Conservation (phyloP, 2,113 vertebrate genomes). For the Tympanuchus pallidicinctus region DNA sequence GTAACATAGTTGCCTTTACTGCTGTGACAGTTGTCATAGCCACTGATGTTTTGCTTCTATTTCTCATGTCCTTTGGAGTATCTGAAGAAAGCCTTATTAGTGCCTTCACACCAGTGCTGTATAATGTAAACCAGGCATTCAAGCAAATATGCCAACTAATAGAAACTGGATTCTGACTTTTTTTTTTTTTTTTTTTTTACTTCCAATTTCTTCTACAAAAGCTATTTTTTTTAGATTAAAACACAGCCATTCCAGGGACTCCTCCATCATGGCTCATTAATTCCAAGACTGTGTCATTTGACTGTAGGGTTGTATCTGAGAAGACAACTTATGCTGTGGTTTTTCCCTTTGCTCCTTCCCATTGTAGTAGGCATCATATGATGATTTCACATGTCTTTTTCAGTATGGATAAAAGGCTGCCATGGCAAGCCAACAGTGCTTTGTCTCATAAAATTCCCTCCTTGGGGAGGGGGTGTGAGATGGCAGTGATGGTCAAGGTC, state of each 20-base stretch:
- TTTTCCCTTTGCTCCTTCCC: not conserved
- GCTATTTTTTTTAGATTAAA: not conserved
- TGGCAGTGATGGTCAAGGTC: not conserved
- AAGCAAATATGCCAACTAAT: not conserved
- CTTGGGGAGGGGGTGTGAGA: not conserved
- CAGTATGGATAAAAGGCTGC: not conserved
- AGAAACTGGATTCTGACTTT: not conserved
- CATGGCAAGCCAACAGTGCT: not conserved
- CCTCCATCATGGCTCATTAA: not conserved
- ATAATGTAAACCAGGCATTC: not conserved
- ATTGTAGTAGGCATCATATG: not conserved
- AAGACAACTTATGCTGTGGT: not conserved
- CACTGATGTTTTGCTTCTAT: not conserved
- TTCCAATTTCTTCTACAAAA: not conserved
- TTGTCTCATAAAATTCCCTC: not conserved
- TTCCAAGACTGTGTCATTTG: not conserved
- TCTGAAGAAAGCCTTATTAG: not conserved
- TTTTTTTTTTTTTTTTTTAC: too few species aligned
- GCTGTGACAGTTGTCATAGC: accelerated
- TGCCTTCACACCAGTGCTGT: not conserved
- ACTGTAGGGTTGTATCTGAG: not conserved
- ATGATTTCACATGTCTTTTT: not conserved
- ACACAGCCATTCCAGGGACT: not conserved
- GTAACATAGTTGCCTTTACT: not conserved
- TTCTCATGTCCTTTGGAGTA: not conserved